Conservation (phyloP, 1,140 invertebrate species). For the Glomeris maerens region DNA sequence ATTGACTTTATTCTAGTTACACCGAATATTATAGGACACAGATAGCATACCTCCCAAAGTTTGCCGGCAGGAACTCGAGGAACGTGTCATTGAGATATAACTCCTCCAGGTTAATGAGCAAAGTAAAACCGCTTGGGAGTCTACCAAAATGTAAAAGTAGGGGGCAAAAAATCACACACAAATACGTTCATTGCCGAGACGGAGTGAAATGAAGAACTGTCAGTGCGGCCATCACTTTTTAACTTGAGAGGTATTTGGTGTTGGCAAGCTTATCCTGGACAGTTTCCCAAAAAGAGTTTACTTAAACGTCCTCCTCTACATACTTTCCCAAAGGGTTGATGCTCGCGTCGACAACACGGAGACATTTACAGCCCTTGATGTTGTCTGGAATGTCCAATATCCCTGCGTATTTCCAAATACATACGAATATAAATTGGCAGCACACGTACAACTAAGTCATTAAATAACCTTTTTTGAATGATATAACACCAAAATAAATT, state of each 20-base stretch:
- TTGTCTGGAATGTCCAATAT: constrained; percentile 77
- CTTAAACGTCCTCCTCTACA: constrained; percentile 10
- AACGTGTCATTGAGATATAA: constrained; percentile 88
- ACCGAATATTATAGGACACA: too few species aligned
- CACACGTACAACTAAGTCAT: too few species aligned
- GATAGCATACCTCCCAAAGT: constrained; percentile 67
- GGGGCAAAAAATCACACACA: too few species aligned
- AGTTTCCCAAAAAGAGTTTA: neutral
- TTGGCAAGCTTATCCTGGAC: too few species aligned
- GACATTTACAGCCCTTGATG: constrained; percentile 75
- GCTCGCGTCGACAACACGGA: constrained; percentile 72
- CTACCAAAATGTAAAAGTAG: constrained; percentile 28
- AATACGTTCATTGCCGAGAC: too few species aligned
- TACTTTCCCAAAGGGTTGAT: constrained; percentile 64
- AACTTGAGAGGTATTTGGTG: too few species aligned
- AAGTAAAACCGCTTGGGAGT: constrained; percentile 81
- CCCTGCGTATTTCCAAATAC: too few species aligned
- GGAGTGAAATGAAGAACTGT: too few species aligned
- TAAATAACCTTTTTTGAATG: too few species aligned
- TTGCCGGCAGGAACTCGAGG: constrained; percentile 83
- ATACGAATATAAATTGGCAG: too few species aligned
- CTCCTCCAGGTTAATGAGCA: constrained; percentile 75
- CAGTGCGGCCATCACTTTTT: too few species aligned
- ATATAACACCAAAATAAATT: constrained; percentile 27
- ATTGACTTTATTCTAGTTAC: neutral